phyloP scores from a whole-genome alignment of 2,113 vertebrate species.

The Gopherus flavomarginatus region DNA sequence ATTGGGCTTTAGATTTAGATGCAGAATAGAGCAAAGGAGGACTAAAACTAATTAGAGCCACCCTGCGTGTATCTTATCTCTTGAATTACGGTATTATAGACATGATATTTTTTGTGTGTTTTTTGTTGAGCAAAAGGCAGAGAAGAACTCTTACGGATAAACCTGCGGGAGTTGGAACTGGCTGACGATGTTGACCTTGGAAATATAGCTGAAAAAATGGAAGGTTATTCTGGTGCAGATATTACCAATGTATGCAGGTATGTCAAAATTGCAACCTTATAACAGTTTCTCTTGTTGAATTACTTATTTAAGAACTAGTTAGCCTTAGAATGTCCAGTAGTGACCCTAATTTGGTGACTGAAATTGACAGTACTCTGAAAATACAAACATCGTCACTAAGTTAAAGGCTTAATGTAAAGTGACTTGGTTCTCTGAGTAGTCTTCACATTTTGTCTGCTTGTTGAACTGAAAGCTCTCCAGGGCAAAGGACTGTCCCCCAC shows the following conservation, averaged over 20 bases:
- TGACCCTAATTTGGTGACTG: neutral
- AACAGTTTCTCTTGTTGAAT: neutral
- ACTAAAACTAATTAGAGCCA: neutral
- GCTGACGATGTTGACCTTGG: slow-evolving; percentile 92
- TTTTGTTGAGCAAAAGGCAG: slow-evolving; percentile 87
- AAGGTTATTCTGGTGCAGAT: slow-evolving; percentile 98
- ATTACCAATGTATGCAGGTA: slow-evolving; percentile 99
- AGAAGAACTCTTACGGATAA: slow-evolving; percentile 94
- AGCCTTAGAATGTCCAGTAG: neutral
- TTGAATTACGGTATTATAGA: neutral
- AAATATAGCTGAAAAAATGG: slow-evolving; percentile 94
- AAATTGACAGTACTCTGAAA: neutral
- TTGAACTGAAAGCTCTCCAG: neutral
- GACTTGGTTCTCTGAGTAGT: neutral
- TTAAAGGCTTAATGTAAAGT: neutral
- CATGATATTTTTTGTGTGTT: slow-evolving; percentile 33
- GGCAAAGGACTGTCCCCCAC: neutral
- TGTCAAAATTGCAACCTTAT: neutral
- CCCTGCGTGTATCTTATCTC: neutral
- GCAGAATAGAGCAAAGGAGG: neutral
- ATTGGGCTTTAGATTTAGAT: neutral
- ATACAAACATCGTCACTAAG: neutral
- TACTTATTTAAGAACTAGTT: neutral
- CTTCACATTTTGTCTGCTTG: neutral
- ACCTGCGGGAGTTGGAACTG: slow-evolving; percentile 93